These are phyloP conservation scores for Hemicrepidius hirtus DNA, from an alignment of 2,888 invertebrate species.

Conservation along the genomic window DNA sequence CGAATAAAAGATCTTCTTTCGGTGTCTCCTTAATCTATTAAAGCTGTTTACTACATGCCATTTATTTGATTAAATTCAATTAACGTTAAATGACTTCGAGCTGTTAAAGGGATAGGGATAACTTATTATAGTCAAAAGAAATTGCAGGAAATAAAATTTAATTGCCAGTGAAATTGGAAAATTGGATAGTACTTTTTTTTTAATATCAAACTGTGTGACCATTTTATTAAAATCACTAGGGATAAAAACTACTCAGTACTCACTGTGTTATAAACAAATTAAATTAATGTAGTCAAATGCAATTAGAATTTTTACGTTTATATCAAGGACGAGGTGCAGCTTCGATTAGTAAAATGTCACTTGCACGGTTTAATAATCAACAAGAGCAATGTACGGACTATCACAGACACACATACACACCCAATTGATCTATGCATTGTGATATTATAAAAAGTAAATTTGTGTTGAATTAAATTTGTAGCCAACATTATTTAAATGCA, in stretches of 20 bases:
- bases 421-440: neutral
- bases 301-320: slow-evolving; percentile 5
- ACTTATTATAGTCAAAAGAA: neutral
- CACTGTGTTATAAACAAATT: too few species aligned
- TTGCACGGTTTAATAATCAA: slow-evolving; percentile 13
- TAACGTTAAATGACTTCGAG: slow-evolving; percentile 26
- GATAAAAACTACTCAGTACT: too few species aligned
- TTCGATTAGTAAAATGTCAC: slow-evolving; percentile 18
- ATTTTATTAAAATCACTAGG: too few species aligned
- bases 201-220: too few species aligned
- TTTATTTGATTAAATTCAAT: slow-evolving; percentile 41
- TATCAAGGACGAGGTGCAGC: slow-evolving; percentile 25
- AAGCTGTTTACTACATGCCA: slow-evolving; percentile 1
- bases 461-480: too few species aligned
- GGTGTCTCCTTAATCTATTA: slow-evolving; percentile 8
- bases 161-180: too few species aligned
- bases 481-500: too few species aligned
- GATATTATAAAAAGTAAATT: neutral
- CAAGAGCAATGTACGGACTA: slow-evolving; percentile 17
- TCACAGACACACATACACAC: neutral
- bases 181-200: too few species aligned
- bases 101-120: slow-evolving; percentile 22
- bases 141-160: neutral
- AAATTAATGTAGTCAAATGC: neutral
- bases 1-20: neutral